Percentiles rank a stretch among this genome's conserved stretches.
phyloP scores from a whole-genome alignment of 2,888 invertebrate genomes.

The Zaprionus obscuricornis region DNA sequence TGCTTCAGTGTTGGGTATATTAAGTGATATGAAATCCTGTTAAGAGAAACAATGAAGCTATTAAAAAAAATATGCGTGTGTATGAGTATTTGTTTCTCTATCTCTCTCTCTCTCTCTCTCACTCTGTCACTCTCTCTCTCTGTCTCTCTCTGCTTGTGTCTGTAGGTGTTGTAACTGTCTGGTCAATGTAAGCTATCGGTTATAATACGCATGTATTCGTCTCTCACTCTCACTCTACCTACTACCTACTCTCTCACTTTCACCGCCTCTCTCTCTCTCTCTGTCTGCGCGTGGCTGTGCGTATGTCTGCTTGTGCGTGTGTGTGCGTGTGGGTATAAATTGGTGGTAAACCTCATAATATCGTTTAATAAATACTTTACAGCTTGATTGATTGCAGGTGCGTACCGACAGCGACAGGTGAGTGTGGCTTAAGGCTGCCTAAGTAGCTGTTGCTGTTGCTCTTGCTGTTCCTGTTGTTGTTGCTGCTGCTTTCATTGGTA shows the following conservation, averaged over 20 bases:
- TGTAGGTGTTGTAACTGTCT: neutral
- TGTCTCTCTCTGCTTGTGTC: too few species aligned
- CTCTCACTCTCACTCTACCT: too few species aligned
- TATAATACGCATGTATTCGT: neutral
- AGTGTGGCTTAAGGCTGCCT: slow-evolving; percentile 47
- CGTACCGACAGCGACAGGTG: slow-evolving; percentile 66
- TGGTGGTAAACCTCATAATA: slow-evolving; percentile 72
- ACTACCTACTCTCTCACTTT: too few species aligned
- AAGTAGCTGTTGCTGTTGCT: slow-evolving; percentile 53
- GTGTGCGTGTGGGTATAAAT: slow-evolving; percentile 30
- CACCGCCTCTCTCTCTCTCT: too few species aligned
- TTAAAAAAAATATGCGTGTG: slow-evolving; percentile 53
- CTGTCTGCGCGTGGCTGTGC: neutral
- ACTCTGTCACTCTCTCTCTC: too few species aligned
- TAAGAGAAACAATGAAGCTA: slow-evolving; percentile 74
- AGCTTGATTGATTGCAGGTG: slow-evolving; percentile 72
- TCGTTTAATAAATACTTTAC: slow-evolving; percentile 78
- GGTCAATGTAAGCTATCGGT: too few species aligned
- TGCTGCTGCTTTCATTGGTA: neutral
- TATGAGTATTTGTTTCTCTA: neutral
- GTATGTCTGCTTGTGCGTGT: neutral
- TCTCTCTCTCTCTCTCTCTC: too few species aligned
- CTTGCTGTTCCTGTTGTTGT: neutral
- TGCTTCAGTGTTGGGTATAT: slow-evolving; percentile 53
- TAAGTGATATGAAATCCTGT: slow-evolving; percentile 77